Evolutionary conservation across 2,888 invertebrate species (phyloP), one percentile per base, ranked within the genome.

Genomic region (Trachelus iudaicus): DNA sequence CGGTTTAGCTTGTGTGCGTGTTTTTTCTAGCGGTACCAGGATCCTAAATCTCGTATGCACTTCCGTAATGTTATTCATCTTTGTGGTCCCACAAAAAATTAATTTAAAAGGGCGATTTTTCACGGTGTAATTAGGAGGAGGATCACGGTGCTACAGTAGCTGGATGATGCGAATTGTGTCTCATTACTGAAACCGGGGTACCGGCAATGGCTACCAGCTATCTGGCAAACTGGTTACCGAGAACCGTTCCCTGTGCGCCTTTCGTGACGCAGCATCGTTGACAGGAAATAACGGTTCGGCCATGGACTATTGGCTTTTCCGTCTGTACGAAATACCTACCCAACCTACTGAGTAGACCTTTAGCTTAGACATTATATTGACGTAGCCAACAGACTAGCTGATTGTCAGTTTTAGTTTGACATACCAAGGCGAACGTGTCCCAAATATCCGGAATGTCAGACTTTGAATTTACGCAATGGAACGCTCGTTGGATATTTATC

Each of bases 281-380:
- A 74, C 74, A 35, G 74, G 35, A 74, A 35, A 74, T 74, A 74
- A 74, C 74, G 74, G 74, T 74, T 74, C 74, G 35, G 37, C 34
- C 35, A 30, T 35, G 74, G 35, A 74, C 33, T 23, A 33, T 74
- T 74, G 35, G 34, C 74, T 74, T 35, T 74, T 74, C 74, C 37
- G 35, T 34, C 74, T 31, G n/a, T 13, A 35, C 74, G 35, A 74
- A 35, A 71, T 34, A 71, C 71, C 12, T 34, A 33, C 4, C 31
- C 71, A 23, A 71, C 23, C 13, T 71, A 71, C 23, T 56, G 56
- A 9, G 23, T 56, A 56, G 56, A 56, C 23, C 56, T 56, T 56
- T 56, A 23, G 56, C 56, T 56, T 56, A 23, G 56, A 4, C 2
- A 56, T 56, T 56, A 56, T 56, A 23, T 23, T 56, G 56, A 23